phyloP scores from a whole-genome alignment of 2,888 invertebrate genomes.

The Drosophila nr. fundita region DNA sequence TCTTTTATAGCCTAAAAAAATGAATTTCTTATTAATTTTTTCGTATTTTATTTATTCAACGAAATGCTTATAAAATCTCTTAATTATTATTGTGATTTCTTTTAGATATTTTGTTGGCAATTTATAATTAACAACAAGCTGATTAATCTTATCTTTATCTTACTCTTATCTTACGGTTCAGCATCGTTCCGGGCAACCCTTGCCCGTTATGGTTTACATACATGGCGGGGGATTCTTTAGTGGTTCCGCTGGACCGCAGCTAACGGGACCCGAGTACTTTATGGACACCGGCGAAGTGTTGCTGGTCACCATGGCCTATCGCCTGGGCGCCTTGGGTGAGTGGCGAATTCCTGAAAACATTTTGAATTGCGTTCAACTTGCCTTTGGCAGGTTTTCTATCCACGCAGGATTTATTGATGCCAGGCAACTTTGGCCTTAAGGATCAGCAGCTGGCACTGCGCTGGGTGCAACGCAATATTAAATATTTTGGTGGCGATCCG shows the following conservation, averaged over 20 bases:
- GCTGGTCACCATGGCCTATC: conserved; percentile 85
- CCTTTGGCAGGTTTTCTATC: conserved; percentile 84
- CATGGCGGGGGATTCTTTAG: conserved; percentile 86
- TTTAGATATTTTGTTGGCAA: not conserved
- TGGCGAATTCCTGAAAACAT: rapidly evolving
- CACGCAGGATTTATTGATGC: conserved; percentile 85
- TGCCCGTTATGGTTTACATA: conserved; percentile 86
- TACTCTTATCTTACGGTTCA: not conserved
- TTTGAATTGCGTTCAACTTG: not conserved
- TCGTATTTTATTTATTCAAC: not conserved
- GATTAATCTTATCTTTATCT: not conserved
- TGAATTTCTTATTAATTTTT: not conserved
- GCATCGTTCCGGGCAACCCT: conserved; percentile 11
- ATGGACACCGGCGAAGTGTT: conserved; percentile 86
- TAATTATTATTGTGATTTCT: not conserved
- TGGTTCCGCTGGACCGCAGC: conserved; percentile 84
- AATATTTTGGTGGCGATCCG: conserved; percentile 85
- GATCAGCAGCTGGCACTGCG: conserved; percentile 85
- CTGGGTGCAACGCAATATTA: conserved; percentile 85
- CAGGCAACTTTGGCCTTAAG: conserved; percentile 86
- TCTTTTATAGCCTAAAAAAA: not conserved
- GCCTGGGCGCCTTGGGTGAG: conserved; percentile 83
- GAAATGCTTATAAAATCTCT: not conserved
- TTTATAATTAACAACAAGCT: not conserved
- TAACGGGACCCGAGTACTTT: conserved; percentile 86